Evolutionary conservation across 2,888 invertebrate species (phyloP).

Genomic region (Polymixis lichenea): DNA sequence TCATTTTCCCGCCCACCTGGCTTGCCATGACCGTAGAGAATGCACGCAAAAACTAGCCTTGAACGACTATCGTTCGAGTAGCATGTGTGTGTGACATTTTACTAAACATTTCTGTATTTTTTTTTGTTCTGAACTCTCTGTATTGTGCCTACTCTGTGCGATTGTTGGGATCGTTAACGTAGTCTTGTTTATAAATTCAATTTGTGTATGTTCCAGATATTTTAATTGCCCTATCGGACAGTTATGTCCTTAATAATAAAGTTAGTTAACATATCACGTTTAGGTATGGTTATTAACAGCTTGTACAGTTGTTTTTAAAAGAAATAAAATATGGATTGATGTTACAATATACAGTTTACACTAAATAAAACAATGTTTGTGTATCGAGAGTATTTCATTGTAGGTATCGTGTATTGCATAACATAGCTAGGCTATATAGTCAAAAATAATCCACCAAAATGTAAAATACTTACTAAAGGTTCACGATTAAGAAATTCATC

Average conservation of each 20-base stretch:
- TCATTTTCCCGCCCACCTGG: constrained; percentile 76
- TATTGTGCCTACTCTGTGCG: constrained; percentile 50
- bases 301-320: background rate
- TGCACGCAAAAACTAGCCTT: constrained; percentile 74
- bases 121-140: constrained; percentile 47
- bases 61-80: constrained; percentile 50
- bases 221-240: constrained; percentile 44
- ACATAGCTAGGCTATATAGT: too few relatives aligned
- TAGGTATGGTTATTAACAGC: constrained; percentile 20
- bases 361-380: too few relatives aligned
- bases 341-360: background rate
- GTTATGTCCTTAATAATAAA: constrained; percentile 25
- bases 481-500: too few relatives aligned
- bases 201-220: constrained; percentile 48
- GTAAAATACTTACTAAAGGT: too few relatives aligned
- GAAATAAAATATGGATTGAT: background rate
- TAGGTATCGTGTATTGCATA: too few relatives aligned
- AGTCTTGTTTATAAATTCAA: constrained; percentile 49
- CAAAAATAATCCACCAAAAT: too few relatives aligned
- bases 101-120: constrained; percentile 43
- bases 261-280: constrained; percentile 21
- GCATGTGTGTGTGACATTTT: constrained; percentile 45
- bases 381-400: too few relatives aligned
- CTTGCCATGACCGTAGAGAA: constrained; percentile 64
- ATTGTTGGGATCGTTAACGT: constrained; percentile 39